A percentile compares a stretch with the other conserved stretches of the same genome.
phyloP scores from a whole-genome alignment of 2,113 vertebrate species.

The Vimba vimba region DNA sequence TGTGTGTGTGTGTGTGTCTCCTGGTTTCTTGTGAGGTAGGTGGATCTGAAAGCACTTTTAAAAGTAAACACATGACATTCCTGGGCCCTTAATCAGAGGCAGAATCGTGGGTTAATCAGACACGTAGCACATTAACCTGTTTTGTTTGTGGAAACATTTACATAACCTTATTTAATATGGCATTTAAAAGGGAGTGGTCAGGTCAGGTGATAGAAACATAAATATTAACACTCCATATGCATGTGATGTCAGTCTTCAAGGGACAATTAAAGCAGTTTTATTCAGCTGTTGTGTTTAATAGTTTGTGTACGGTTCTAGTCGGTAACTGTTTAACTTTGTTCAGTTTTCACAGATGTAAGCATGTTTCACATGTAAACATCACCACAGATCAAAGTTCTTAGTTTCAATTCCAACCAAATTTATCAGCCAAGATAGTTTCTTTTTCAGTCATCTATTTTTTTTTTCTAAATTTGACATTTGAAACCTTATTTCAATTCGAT shows the following conservation, averaged over 20 bases:
- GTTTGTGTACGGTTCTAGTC: not conserved
- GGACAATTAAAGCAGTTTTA: not conserved
- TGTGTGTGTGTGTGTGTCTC: not conserved
- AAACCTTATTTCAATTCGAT: not conserved
- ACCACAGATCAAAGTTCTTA: not conserved
- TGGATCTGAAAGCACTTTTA: not conserved
- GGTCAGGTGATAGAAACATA: not conserved
- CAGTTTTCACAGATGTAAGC: not conserved
- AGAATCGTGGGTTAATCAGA: not conserved
- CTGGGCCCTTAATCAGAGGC: not conserved
- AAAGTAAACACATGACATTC: not conserved
- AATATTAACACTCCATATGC: not conserved
- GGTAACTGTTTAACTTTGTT: not conserved
- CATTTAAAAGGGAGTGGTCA: not conserved
- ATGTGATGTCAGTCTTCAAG: too few relatives aligned
- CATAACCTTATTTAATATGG: not conserved
- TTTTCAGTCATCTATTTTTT: too few relatives aligned
- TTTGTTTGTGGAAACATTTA: not conserved
- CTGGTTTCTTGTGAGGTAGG: not conserved
- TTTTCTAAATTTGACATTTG: not conserved
- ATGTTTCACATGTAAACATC: not conserved
- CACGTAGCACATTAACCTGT: not conserved
- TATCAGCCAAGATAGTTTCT: not conserved
- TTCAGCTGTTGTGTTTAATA: not conserved
- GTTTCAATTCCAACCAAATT: not conserved